These are phyloP conservation scores for Parnassius mnemosyne DNA, from an alignment of 2,888 invertebrate species.

Conservation along the genomic window DNA sequence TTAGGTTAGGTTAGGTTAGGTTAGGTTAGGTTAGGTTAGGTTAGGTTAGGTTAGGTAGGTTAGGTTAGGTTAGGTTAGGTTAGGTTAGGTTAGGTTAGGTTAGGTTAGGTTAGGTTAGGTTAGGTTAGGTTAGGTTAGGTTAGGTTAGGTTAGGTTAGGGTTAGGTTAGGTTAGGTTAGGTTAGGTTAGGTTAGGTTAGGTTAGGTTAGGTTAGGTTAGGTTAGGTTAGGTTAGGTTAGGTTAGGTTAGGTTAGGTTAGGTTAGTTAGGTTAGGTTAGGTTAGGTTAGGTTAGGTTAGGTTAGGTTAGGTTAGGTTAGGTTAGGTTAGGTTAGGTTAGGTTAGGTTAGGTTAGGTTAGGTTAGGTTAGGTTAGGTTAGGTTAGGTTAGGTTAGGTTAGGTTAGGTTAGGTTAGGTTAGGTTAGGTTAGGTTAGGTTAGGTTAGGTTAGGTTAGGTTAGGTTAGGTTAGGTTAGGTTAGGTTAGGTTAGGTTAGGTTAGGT, in stretches of 20 bases:
- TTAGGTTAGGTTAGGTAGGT: too few relatives aligned
- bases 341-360: constrained; percentile 27
- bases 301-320: constrained; percentile 28
- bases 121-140: constrained; percentile 31
- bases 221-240: constrained; percentile 24
- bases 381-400: constrained; percentile 31
- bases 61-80: too few relatives aligned
- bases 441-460: constrained; percentile 29
- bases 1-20: too few relatives aligned
- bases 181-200: constrained; percentile 24
- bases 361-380: constrained; percentile 11
- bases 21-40: too few relatives aligned
- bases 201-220: constrained; percentile 35
- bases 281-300: constrained; percentile 30
- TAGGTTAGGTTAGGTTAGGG: constrained; percentile 28
- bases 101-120: background rate
- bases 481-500: constrained; percentile 33
- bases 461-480: constrained; percentile 23
- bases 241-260: constrained; percentile 18
- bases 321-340: constrained; percentile 33
- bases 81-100: too few relatives aligned
- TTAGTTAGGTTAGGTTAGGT: constrained; percentile 17
- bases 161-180: constrained; percentile 32
- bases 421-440: constrained; percentile 17
- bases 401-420: constrained; percentile 31